Evolutionary conservation across 2,113 vertebrate species (phyloP).

Genomic region (Eonycteris spelaea): DNA sequence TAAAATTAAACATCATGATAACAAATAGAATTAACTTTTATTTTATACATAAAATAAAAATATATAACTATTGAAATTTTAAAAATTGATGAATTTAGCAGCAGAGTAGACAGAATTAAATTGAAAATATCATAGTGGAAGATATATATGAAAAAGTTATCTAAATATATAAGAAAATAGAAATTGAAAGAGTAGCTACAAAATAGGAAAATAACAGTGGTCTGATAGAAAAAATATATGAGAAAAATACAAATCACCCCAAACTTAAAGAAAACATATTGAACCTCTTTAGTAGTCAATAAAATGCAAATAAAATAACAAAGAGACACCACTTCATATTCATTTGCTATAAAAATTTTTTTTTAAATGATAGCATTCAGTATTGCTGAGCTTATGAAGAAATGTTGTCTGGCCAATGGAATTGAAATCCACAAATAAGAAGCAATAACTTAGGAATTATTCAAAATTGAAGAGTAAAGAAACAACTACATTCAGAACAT

Average conservation of each 20-base stretch:
- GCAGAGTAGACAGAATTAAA: neutral
- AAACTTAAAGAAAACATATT: neutral
- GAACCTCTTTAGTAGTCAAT: neutral
- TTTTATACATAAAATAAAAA: neutral
- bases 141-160: neutral
- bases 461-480: neutral
- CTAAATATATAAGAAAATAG: neutral
- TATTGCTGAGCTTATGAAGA: neutral
- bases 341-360: neutral
- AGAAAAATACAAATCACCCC: neutral
- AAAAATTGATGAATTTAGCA: neutral
- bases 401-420: neutral
- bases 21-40: neutral
- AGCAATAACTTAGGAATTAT: neutral
- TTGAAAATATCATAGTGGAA: neutral
- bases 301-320: constrained; percentile 4
- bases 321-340: neutral
- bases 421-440: neutral
- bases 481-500: neutral
- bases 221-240: neutral
- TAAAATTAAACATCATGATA: neutral
- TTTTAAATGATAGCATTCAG: neutral
- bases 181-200: neutral
- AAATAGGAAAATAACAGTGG: neutral
- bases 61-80: neutral